A percentile compares a stretch with the other conserved stretches of the same genome.
phyloP scores from a whole-genome alignment of 2,888 invertebrate genomes.

The Lithophane leautieri region DNA sequence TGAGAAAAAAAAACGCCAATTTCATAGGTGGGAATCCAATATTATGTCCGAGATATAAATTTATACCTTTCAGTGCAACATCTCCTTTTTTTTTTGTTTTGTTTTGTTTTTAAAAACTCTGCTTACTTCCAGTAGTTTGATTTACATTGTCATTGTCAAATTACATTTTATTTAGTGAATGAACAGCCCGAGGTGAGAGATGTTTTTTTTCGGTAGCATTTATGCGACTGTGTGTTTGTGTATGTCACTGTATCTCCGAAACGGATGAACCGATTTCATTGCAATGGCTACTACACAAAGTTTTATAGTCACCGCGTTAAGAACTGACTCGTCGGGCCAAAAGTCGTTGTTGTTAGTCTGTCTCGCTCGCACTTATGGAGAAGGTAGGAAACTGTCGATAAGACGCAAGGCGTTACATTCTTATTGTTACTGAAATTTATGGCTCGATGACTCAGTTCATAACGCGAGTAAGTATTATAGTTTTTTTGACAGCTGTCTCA shows the following conservation, averaged over 20 bases:
- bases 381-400: too few species aligned
- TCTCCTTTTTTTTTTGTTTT: too few species aligned
- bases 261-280: not conserved
- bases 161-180: slow-evolving; percentile 28
- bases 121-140: slow-evolving; percentile 39
- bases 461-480: too few species aligned
- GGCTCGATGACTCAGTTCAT: too few species aligned
- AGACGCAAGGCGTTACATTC: too few species aligned
- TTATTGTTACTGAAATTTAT: too few species aligned
- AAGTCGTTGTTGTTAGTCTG: too few species aligned
- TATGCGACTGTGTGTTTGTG: not conserved
- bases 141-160: slow-evolving; percentile 2
- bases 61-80: not conserved
- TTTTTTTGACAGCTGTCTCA: not conserved
- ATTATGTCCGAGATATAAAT: not conserved
- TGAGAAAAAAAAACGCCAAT: too few species aligned
- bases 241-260: not conserved
- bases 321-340: too few species aligned
- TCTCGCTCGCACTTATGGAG: too few species aligned
- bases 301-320: too few species aligned
- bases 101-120: slow-evolving; percentile 21
- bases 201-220: not conserved
- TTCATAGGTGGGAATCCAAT: too few species aligned
- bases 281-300: not conserved
- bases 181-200: not conserved